Percentiles rank a stretch among this genome's conserved stretches.
phyloP scores from a whole-genome alignment of 2,797 vertebrate genomes.

The Anguilla obscura region DNA sequence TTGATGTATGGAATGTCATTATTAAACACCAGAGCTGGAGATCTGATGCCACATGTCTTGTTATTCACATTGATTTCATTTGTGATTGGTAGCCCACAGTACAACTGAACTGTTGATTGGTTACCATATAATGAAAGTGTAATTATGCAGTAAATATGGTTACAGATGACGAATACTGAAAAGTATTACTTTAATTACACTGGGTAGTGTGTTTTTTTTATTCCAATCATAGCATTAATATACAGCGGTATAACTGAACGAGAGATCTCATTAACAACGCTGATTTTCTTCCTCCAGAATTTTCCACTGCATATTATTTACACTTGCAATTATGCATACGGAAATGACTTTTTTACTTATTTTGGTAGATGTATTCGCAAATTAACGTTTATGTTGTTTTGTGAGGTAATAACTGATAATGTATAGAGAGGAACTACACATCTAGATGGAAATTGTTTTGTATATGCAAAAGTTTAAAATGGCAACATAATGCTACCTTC shows the following conservation, averaged over 20 bases:
- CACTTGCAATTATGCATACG: not conserved
- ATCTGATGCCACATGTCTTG: no score
- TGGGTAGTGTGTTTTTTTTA: no score
- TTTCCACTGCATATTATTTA: not conserved
- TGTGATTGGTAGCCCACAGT: no score
- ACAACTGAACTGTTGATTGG: no score
- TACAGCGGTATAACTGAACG: not conserved
- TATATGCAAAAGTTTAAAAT: not conserved
- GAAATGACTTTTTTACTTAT: not conserved
- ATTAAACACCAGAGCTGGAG: no score
- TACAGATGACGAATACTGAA: no score
- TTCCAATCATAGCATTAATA: not conserved
- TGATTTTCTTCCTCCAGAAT: not conserved
- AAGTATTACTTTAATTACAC: no score
- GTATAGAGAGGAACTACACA: not conserved
- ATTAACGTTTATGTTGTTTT: not conserved
- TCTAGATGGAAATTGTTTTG: not conserved
- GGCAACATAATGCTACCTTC: not conserved
- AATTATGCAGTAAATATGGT: no score
- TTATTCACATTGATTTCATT: no score
- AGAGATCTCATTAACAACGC: not conserved
- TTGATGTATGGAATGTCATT: no score
- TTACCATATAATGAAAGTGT: no score
- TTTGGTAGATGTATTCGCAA: not conserved
- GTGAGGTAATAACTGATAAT: not conserved